phyloP scores from a whole-genome alignment of 1,140 invertebrate genomes.

The Saxidomus purpurata region DNA sequence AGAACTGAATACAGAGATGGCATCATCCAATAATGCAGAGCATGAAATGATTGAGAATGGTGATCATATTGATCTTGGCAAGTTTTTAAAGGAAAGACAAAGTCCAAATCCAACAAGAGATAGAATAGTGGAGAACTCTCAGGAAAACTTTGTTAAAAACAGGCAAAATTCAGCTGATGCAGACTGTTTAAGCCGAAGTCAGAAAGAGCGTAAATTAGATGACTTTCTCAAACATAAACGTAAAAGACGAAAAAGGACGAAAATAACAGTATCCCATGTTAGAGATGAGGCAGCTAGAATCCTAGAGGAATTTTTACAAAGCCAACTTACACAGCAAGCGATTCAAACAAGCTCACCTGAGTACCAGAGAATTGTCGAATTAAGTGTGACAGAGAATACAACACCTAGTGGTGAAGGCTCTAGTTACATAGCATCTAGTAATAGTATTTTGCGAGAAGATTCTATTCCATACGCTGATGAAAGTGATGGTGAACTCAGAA shows the following conservation, averaged over 20 bases:
- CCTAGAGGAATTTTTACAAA: conserved; percentile 63
- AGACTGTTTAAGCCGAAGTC: neutral
- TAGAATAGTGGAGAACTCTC: conserved; percentile 29
- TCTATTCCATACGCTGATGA: conserved; percentile 64
- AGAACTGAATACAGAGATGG: neutral
- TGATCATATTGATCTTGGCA: neutral
- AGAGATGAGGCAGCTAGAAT: conserved; percentile 52
- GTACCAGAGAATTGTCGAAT: conserved; percentile 55
- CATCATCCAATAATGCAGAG: neutral
- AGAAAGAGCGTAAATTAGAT: conserved; percentile 52
- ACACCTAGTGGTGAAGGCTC: conserved; percentile 47
- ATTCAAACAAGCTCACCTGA: conserved; percentile 45
- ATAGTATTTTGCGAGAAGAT: conserved; percentile 50
- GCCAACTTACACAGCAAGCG: conserved; percentile 25
- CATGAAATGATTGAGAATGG: neutral
- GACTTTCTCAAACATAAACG: conserved; percentile 21
- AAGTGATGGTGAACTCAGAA: conserved; percentile 52
- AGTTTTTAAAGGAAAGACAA: conserved; percentile 10
- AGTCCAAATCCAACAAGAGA: neutral
- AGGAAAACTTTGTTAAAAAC: conserved; percentile 10
- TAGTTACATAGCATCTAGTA: conserved; percentile 38
- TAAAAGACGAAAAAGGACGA: neutral
- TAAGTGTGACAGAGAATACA: conserved; percentile 44
- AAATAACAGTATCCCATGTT: conserved; percentile 34
- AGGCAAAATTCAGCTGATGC: conserved; percentile 42